phyloP scores from a whole-genome alignment of 23 tunicate genomes.

The Corella eumyota region DNA sequence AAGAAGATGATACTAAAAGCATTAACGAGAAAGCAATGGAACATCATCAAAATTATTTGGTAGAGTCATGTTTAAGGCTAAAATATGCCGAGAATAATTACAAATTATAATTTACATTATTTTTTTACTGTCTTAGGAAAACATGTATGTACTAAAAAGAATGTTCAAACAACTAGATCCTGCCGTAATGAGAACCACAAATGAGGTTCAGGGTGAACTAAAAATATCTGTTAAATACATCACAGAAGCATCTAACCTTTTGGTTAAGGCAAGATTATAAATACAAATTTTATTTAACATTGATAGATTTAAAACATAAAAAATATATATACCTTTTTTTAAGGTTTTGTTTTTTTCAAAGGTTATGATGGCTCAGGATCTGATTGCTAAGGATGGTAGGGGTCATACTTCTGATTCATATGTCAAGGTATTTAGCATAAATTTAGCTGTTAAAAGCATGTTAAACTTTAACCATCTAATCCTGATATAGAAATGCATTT shows the following conservation, averaged over 20 bases:
- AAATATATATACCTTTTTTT: background rate
- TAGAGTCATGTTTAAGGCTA: too few relatives aligned
- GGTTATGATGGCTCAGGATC: conserved; percentile 49
- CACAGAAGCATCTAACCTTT: conserved; percentile 35
- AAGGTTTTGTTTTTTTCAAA: too few relatives aligned
- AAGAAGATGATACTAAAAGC: conserved; percentile 10
- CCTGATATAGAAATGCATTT: background rate
- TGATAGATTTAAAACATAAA: background rate
- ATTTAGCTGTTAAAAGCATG: background rate
- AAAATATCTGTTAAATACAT: conserved; percentile 54
- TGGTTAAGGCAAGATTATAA: conserved; percentile 46
- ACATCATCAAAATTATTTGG: conserved; percentile 31
- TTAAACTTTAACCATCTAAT: background rate
- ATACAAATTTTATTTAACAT: background rate
- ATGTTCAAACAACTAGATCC: conserved; percentile 84
- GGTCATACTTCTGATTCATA: conserved; percentile 56
- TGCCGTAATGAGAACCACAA: conserved; percentile 49
- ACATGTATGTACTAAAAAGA: conserved; percentile 64
- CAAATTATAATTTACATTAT: background rate
- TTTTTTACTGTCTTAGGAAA: conserved; percentile 35
- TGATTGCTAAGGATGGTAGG: conserved; percentile 50
- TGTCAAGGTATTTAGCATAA: conserved; percentile 52
- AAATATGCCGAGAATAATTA: too few relatives aligned
- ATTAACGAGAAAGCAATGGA: conserved; percentile 25
- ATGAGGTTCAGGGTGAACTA: conserved; percentile 50